A percentile compares a stretch with the other conserved stretches of the same genome.
phyloP scores from a whole-genome alignment of 2,888 invertebrate species.

The Tetropium fuscum region DNA sequence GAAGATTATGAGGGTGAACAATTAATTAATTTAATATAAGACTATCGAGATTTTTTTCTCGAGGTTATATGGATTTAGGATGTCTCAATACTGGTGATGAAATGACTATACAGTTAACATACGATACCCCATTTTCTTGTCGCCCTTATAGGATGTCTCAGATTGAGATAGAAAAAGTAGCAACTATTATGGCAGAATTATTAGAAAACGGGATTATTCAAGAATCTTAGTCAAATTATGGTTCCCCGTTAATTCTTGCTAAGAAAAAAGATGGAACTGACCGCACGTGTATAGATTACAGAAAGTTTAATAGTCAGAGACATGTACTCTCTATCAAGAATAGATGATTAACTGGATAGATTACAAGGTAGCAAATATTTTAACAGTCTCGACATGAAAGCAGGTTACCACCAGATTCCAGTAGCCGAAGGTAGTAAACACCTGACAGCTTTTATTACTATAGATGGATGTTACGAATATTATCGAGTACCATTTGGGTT shows the following conservation, averaged over 20 bases:
- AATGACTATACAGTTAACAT: slow-evolving; percentile 4
- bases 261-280: slow-evolving; percentile 12
- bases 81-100: slow-evolving; percentile 6
- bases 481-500: slow-evolving; percentile 57
- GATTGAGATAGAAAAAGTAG: slow-evolving; percentile 8
- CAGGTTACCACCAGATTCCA: slow-evolving; percentile 54
- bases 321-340: slow-evolving; percentile 52
- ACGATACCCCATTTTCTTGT: not conserved
- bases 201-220: slow-evolving; percentile 5
- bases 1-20: not conserved
- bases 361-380: slow-evolving; percentile 49
- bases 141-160: slow-evolving; percentile 8
- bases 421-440: slow-evolving; percentile 47
- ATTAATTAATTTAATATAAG: not conserved
- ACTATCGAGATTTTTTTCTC: slow-evolving; percentile 8
- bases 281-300: slow-evolving; percentile 49
- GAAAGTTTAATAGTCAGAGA: slow-evolving; percentile 53
- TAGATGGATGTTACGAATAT: slow-evolving; percentile 56
- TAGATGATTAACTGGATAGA: slow-evolving; percentile 53
- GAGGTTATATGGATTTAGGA: not conserved
- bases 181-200: slow-evolving; percentile 1
- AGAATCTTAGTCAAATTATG: slow-evolving; percentile 8
- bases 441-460: slow-evolving; percentile 55
- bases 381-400: slow-evolving; percentile 51
- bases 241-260: not conserved